phyloP scores from a whole-genome alignment of 2,888 invertebrate genomes.

The Oscheius sp. region DNA sequence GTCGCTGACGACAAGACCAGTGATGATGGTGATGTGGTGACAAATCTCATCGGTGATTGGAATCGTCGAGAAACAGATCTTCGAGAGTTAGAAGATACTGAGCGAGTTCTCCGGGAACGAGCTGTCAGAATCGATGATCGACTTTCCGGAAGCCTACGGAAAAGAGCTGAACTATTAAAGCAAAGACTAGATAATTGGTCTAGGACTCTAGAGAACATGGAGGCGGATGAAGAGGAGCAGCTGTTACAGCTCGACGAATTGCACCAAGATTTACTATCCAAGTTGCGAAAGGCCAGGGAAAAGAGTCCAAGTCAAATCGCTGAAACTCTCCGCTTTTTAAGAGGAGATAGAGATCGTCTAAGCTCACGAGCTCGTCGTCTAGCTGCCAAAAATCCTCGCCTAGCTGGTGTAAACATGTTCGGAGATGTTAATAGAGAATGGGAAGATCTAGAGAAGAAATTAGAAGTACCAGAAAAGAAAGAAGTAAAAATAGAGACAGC shows the following conservation, averaged over 20 bases:
- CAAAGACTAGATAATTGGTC: conserved; percentile 52
- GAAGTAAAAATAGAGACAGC: background rate
- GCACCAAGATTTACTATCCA: conserved; percentile 36
- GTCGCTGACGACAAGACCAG: conserved; percentile 36
- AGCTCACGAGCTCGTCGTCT: conserved; percentile 49
- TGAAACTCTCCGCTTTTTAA: conserved; percentile 44
- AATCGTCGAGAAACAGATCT: conserved; percentile 52
- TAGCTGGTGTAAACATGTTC: conserved; percentile 35
- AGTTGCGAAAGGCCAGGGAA: background rate
- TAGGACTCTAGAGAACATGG: conserved; percentile 49
- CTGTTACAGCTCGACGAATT: conserved; percentile 57
- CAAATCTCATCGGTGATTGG: conserved; percentile 49
- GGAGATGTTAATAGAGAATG: conserved; percentile 36
- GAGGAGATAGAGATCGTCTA: conserved; percentile 50
- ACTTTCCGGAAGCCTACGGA: conserved; percentile 36
- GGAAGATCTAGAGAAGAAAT: conserved; percentile 41
- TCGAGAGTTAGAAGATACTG: conserved; percentile 43
- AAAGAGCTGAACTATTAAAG: conserved; percentile 52
- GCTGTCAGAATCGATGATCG: conserved; percentile 41
- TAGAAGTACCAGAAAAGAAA: background rate
- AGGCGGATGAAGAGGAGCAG: conserved; percentile 53
- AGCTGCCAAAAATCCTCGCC: conserved; percentile 46
- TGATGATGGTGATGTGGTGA: conserved; percentile 41
- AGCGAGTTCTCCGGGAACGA: conserved; percentile 46
- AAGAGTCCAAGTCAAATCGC: conserved; percentile 39